Conservation (phyloP, 2,797 vertebrate species). For the Sparus aurata region DNA sequence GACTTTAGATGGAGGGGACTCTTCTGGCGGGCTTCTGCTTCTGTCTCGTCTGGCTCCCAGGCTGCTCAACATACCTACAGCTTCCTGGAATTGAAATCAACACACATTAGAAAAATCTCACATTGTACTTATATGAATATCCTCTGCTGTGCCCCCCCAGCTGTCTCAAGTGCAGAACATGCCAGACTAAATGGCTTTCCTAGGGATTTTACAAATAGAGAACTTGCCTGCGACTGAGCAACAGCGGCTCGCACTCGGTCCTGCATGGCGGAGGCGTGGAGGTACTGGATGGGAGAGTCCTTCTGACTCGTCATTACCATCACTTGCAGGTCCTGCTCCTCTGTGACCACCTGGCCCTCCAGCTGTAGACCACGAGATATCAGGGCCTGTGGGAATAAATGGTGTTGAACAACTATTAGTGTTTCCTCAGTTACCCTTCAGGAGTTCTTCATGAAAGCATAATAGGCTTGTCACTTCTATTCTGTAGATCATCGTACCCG, state of each 20-base stretch:
- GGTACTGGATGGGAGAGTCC: slow-evolving; percentile 85
- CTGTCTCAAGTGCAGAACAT: neutral
- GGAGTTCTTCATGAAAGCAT: neutral
- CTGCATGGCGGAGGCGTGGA: slow-evolving; percentile 84
- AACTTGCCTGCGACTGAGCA: slow-evolving; percentile 83
- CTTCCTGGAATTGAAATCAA: slow-evolving; percentile 77
- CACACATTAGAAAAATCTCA: neutral
- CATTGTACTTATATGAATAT: neutral
- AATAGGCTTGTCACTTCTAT: neutral
- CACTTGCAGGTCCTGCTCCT: slow-evolving; percentile 88
- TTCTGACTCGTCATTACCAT: slow-evolving; percentile 82
- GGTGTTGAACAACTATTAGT: neutral
- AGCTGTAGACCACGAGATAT: slow-evolving; percentile 89
- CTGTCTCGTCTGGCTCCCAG: slow-evolving; percentile 82
- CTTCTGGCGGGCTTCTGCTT: slow-evolving; percentile 82
- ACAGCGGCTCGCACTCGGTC: slow-evolving; percentile 85
- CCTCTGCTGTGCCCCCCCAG: neutral
- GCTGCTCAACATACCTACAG: slow-evolving; percentile 85
- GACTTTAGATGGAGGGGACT: slow-evolving; percentile 78
- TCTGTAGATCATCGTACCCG: slow-evolving; percentile 64
- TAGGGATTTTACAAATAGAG: neutral
- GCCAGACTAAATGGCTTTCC: neutral
- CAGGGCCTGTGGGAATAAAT: slow-evolving; percentile 80
- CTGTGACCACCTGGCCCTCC: slow-evolving; percentile 89
- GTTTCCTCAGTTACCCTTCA: neutral